Evolutionary conservation across 2,888 invertebrate genomes (phyloP), one percentile per base, ranked within the genome.

Genomic region (Marronus borbonicus): DNA sequence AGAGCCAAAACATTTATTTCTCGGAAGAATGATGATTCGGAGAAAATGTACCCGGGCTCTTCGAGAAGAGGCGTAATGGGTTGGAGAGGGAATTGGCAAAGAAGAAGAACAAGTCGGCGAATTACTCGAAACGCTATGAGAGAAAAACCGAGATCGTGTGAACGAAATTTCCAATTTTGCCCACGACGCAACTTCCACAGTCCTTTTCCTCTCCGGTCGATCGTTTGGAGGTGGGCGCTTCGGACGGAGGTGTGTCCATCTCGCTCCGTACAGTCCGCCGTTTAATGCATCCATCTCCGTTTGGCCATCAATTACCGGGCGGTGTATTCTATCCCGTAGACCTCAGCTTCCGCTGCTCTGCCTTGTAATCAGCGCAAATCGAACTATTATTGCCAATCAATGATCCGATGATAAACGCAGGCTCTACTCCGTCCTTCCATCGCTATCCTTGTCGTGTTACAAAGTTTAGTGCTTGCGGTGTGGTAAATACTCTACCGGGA

Each of bases 291-390:
- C 50, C 44, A 49, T 78, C 76, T 66, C 77, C 76, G 81, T 81
- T 79, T n/a, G 68, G 66, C 49, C 68, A 62, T 76, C 76, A 66
- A 55, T 78, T 76, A 78, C 72, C 72, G 72, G 55, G 44, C 58
- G 44, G 10, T 39, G 58, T 50, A 58, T 72, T 58, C 72, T 17
- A 58, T 44, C 72, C 65, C 62, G 36, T 58, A 81, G 84, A 86
- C 86, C 86, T 82, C 87, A 86, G 86, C 86, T 87, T 87, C 87
- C 87, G 87, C 86, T 86, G 86, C 84, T 82, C 80, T 84, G 86
- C 86, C 87, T 86, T 88, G 86, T 87, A 87, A 88, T 88, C 87
- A 88, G 83, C 83, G 85, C 86, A 87, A 87, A 88, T 88, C 87
- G 88, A 87, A 86, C 86, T 85, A 86, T 87, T 87, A 88, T 87